Conservation (phyloP, 2,113 vertebrate genomes). For the Salminus brasiliensis region DNA sequence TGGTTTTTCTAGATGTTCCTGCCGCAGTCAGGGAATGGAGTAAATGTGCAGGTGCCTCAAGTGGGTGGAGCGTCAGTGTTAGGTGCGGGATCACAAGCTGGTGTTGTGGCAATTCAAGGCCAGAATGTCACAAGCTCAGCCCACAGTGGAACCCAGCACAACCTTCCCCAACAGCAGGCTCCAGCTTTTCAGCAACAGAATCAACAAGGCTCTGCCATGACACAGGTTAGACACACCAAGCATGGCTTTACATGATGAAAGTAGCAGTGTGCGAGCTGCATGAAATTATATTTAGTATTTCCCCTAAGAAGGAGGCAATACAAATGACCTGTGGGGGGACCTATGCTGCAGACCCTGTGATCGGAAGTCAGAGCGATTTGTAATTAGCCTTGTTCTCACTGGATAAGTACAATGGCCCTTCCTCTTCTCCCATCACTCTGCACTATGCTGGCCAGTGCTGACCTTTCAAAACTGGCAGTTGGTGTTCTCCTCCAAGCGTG, state of each 20-base stretch:
- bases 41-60: conserved; percentile 88
- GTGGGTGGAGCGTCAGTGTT: conserved; percentile 56
- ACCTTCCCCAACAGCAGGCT: conserved; percentile 56
- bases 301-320: too few relatives aligned
- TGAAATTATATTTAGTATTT: not conserved
- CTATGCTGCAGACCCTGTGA: too few relatives aligned
- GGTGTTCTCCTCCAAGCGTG: too few relatives aligned
- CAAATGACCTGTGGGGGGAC: too few relatives aligned
- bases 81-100: conserved; percentile 80
- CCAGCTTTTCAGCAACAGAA: conserved; percentile 77
- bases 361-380: too few relatives aligned
- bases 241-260: not conserved
- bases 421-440: too few relatives aligned
- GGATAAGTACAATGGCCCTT: too few relatives aligned
- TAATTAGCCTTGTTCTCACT: too few relatives aligned
- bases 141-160: conserved; percentile 78
- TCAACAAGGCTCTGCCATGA: conserved; percentile 58
- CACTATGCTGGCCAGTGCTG: too few relatives aligned
- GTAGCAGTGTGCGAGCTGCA: not conserved
- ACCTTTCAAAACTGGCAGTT: too few relatives aligned
- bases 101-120: conserved; percentile 83
- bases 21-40: conserved; percentile 84
- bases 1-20: conserved; percentile 85
- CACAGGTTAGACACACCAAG: conserved; percentile 66
- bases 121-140: conserved; percentile 83